Conservation (phyloP, 2,888 invertebrate species). For the Aporophyla nigra region DNA sequence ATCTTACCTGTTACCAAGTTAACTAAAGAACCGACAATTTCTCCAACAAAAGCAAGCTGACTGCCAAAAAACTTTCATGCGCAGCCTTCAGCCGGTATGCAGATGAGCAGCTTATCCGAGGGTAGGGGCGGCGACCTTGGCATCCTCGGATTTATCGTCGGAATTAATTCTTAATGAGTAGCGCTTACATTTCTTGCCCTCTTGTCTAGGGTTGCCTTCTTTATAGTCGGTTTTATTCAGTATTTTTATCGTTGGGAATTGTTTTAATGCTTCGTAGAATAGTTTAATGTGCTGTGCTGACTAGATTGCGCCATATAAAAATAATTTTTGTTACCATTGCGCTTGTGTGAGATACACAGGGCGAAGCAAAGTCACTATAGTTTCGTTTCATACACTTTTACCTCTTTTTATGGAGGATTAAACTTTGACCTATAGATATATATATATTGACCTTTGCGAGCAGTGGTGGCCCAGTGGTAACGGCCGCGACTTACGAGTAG, state of each 20-base stretch:
- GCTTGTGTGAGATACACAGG: slow-evolving; percentile 13
- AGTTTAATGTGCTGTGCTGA: slow-evolving; percentile 43
- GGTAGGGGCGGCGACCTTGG: slow-evolving; percentile 58
- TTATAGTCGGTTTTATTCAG: slow-evolving; percentile 51
- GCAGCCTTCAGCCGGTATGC: slow-evolving; percentile 44
- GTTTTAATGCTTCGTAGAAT: slow-evolving; percentile 49
- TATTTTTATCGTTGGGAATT: slow-evolving; percentile 54
- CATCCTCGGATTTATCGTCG: slow-evolving; percentile 59
- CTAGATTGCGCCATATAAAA: slow-evolving; percentile 28
- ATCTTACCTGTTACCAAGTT: neutral
- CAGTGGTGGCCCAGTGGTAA: no score
- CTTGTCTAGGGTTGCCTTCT: slow-evolving; percentile 51
- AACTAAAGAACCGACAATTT: slow-evolving; percentile 31
- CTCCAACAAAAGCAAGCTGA: slow-evolving; percentile 21
- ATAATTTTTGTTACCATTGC: slow-evolving; percentile 10
- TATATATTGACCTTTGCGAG: no score
- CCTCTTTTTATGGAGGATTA: neutral
- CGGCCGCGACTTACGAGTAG: no score
- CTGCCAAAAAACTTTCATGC: slow-evolving; percentile 47
- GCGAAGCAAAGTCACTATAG: neutral
- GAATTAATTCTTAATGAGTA: slow-evolving; percentile 68
- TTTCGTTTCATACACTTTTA: neutral
- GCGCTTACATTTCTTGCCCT: slow-evolving; percentile 65
- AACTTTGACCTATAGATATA: no score
- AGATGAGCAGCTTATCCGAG: slow-evolving; percentile 59